phyloP scores from a whole-genome alignment of 2,113 vertebrate species.

The Syrmaticus mikado region DNA sequence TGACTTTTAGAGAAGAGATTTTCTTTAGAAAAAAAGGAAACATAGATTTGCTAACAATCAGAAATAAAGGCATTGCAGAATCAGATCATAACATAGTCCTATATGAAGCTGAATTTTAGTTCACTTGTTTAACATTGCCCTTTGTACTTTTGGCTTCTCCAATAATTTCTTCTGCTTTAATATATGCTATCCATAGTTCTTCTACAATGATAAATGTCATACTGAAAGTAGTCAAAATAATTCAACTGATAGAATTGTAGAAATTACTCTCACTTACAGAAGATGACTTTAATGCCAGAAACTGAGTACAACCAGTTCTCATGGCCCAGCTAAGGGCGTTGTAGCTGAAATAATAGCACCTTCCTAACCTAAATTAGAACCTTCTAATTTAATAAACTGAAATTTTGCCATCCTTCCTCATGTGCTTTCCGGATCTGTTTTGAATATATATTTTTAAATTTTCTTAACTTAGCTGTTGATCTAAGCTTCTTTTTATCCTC shows the following conservation, averaged over 20 bases:
- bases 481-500: background rate
- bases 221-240: conserved; percentile 7
- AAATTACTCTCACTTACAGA: background rate
- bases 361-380: background rate
- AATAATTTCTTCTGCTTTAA: background rate
- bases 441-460: background rate
- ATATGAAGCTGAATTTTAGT: background rate
- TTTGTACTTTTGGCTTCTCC: background rate
- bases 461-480: background rate
- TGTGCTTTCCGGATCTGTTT: background rate
- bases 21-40: background rate
- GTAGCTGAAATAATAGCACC: background rate
- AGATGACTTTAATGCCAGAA: background rate
- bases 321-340: background rate
- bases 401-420: background rate
- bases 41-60: background rate
- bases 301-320: background rate
- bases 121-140: background rate
- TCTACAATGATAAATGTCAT: background rate
- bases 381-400: background rate
- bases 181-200: background rate
- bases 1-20: background rate
- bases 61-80: background rate
- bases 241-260: background rate
- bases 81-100: background rate